Conservation (phyloP, 2,888 invertebrate genomes). For the Torymus tubicola region DNA sequence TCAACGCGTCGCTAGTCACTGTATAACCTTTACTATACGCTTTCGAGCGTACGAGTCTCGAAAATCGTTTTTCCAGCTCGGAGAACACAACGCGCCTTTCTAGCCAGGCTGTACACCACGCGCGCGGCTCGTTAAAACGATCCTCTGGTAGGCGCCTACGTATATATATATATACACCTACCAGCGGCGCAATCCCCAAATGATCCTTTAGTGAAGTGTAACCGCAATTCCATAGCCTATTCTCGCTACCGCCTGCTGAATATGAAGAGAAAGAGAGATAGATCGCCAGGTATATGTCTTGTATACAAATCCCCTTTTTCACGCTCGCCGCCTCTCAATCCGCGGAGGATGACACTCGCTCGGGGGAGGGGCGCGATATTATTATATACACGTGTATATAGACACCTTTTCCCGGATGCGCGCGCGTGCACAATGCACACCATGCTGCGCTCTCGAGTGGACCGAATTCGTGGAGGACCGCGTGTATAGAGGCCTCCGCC, state of each 20-base stretch:
- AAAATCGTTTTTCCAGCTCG: slow-evolving; percentile 25
- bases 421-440: not conserved
- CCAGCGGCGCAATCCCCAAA: slow-evolving; percentile 56
- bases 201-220: slow-evolving; percentile 62
- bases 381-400: not conserved
- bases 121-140: slow-evolving; percentile 44
- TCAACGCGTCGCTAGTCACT: no score
- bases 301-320: slow-evolving; percentile 59
- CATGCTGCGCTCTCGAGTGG: not conserved
- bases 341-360: not conserved
- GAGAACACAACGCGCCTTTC: not conserved
- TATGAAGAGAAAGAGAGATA: not conserved
- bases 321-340: slow-evolving; percentile 51
- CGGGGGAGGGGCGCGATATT: not conserved
- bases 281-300: not conserved
- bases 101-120: no score
- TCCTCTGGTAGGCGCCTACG: no score
- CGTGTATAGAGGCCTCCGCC: not conserved
- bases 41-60: no score
- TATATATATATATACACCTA: no score
- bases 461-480: not conserved
- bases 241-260: slow-evolving; percentile 22
- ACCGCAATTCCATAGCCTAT: slow-evolving; percentile 61
- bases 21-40: no score
- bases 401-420: slow-evolving; percentile 9